Conservation (phyloP, 2,113 vertebrate genomes). For the Chamaetylas fuelleborni region DNA sequence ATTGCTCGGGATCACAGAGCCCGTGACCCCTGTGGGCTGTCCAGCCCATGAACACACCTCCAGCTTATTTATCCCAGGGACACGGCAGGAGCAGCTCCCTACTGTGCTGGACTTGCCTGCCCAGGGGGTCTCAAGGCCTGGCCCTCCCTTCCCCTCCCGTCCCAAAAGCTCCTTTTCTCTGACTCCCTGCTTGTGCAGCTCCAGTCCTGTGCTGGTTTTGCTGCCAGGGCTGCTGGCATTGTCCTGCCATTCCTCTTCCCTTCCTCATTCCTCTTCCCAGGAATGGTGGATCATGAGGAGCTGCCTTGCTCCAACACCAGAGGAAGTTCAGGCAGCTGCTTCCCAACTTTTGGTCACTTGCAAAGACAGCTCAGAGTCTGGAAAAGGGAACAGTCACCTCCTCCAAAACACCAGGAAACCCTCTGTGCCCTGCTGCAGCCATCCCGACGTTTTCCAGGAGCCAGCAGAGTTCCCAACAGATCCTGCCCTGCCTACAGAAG, state of each 20-base stretch:
- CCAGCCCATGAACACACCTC: neutral
- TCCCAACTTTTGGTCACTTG: neutral
- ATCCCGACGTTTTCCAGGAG: neutral
- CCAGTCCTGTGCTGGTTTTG: neutral
- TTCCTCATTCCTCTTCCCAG: neutral
- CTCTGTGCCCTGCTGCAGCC: neutral
- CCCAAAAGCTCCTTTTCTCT: neutral
- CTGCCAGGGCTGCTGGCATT: neutral
- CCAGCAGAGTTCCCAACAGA: neutral
- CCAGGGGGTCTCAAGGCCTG: neutral
- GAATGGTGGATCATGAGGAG: fast-evolving
- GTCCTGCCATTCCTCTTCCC: neutral
- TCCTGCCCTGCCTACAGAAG: neutral
- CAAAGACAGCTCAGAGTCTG: neutral
- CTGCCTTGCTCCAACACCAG: neutral
- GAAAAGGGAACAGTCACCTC: neutral
- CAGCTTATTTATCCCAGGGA: neutral
- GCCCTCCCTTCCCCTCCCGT: neutral
- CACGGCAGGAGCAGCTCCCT: fast-evolving
- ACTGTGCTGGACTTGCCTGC: fast-evolving
- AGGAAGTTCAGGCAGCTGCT: fast-evolving
- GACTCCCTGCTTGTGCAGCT: neutral
- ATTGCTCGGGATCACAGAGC: neutral
- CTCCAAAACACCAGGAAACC: neutral
- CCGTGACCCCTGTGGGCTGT: neutral